Percentiles rank a stretch among this genome's conserved stretches.
phyloP scores from a whole-genome alignment of 2,113 vertebrate genomes.

The Egretta garzetta region DNA sequence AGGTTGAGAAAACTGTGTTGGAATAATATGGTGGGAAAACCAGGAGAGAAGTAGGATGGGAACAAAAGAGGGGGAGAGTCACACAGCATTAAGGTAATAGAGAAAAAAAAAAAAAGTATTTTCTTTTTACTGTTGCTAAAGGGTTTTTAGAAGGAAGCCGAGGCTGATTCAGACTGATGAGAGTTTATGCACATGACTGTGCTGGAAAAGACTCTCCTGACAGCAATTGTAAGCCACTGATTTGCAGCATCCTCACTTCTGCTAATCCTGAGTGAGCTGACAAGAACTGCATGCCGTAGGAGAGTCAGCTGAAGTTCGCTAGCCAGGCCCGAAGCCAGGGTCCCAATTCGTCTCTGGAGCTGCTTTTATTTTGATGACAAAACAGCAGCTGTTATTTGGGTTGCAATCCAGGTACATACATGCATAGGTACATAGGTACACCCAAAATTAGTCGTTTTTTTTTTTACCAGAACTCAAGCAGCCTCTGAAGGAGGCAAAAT shows the following conservation, averaged over 20 bases:
- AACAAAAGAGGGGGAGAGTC: not conserved
- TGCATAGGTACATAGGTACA: not conserved
- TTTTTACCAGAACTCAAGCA: not conserved
- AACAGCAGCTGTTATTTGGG: not conserved
- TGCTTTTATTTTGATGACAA: not conserved
- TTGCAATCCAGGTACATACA: not conserved
- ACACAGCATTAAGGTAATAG: not conserved
- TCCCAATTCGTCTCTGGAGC: not conserved
- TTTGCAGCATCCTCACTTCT: slow-evolving; percentile 28
- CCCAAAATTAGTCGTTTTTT: not conserved
- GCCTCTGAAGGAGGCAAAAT: not conserved
- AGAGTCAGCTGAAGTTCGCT: not conserved
- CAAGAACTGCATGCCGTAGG: not conserved
- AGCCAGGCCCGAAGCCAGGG: not conserved
- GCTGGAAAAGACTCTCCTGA: slow-evolving; percentile 9
- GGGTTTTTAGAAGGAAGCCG: not conserved
- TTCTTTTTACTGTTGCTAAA: not conserved
- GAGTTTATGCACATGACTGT: slow-evolving; percentile 20
- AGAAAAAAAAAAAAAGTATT: not conserved
- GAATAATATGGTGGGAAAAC: not conserved
- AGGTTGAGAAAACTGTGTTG: not conserved
- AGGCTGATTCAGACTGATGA: not conserved
- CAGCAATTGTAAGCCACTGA: not conserved
- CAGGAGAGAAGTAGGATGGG: not conserved
- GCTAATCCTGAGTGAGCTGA: not conserved